Evolutionary conservation across 92 coral and sea anemone species (phyloP).

Genomic region (Porites lobata): DNA sequence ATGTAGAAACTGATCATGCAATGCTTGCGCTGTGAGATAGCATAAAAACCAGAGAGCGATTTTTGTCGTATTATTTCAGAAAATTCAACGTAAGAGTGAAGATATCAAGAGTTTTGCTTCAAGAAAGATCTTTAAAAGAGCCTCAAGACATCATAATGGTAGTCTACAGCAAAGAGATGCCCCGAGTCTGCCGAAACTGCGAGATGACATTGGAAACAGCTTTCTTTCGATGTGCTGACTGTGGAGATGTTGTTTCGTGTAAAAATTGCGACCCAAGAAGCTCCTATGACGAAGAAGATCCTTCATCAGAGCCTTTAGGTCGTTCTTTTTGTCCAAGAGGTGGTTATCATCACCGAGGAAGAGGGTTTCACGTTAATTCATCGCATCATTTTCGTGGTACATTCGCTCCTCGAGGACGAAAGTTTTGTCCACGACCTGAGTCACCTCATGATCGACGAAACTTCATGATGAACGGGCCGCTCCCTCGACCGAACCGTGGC

Average conservation of each 20-base stretch:
- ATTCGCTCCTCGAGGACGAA: background rate
- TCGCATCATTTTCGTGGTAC: background rate
- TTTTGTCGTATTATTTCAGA: no score
- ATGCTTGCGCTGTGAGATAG: background rate
- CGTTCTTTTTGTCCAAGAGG: conserved; percentile 29
- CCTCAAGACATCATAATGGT: conserved; percentile 10
- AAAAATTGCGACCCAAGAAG: conserved; percentile 33
- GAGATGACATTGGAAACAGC: background rate
- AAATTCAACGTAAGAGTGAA: background rate
- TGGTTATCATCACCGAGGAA: conserved; percentile 14
- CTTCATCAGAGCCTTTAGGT: conserved; percentile 5
- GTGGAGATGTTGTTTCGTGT: conserved; percentile 24
- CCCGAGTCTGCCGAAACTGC: conserved; percentile 18
- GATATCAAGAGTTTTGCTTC: conserved; percentile 3
- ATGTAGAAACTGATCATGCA: conserved; percentile 18
- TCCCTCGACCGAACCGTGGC: conserved; percentile 3
- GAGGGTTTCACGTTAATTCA: conserved; percentile 2
- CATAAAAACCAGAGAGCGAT: background rate
- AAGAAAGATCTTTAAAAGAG: conserved; percentile 2
- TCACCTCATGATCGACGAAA: conserved; percentile 1
- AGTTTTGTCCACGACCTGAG: background rate
- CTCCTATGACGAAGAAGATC: conserved; percentile 12
- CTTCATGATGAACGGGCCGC: background rate
- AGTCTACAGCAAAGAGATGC: conserved; percentile 35
- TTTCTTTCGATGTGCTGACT: conserved; percentile 58